These are phyloP conservation scores for Procambarus virginalis DNA, from an alignment of 1,140 invertebrate genomes.

Conservation along the genomic window DNA sequence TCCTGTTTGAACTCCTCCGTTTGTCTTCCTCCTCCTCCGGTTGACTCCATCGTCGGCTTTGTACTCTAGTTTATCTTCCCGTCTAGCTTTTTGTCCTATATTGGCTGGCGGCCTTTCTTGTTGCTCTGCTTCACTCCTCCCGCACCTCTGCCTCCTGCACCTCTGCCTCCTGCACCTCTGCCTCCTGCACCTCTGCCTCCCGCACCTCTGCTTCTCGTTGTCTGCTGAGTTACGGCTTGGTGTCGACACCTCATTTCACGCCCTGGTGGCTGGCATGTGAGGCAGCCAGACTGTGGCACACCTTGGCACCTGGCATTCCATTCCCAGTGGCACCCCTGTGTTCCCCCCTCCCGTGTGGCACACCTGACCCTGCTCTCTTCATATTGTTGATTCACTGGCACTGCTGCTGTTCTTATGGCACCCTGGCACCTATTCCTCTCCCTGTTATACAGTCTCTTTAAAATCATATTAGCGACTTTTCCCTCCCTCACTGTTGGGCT, in stretches of 20 bases:
- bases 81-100: too few species aligned
- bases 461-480: too few species aligned
- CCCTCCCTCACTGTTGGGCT: too few species aligned
- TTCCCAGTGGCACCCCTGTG: neutral
- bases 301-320: slow-evolving; percentile 33
- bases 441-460: too few species aligned
- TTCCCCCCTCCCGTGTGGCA: neutral
- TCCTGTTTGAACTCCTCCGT: too few species aligned
- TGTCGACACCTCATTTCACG: slow-evolving; percentile 65
- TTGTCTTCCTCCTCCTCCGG: neutral
- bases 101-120: neutral
- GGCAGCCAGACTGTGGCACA: slow-evolving; percentile 15
- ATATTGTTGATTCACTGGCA: neutral
- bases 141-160: neutral
- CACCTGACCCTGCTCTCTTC: neutral
- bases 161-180: neutral
- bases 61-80: too few species aligned
- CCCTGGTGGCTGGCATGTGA: slow-evolving; percentile 46
- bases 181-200: neutral
- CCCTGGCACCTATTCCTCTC: neutral
- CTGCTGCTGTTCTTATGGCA: neutral
- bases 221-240: slow-evolving; percentile 39
- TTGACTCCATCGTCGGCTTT: too few species aligned
- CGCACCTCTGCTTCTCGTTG: slow-evolving; percentile 7
- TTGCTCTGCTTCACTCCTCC: neutral